Evolutionary conservation across 2,113 vertebrate genomes (phyloP), one percentile per base, ranked within the genome.

Genomic region (Catharus minimus): DNA sequence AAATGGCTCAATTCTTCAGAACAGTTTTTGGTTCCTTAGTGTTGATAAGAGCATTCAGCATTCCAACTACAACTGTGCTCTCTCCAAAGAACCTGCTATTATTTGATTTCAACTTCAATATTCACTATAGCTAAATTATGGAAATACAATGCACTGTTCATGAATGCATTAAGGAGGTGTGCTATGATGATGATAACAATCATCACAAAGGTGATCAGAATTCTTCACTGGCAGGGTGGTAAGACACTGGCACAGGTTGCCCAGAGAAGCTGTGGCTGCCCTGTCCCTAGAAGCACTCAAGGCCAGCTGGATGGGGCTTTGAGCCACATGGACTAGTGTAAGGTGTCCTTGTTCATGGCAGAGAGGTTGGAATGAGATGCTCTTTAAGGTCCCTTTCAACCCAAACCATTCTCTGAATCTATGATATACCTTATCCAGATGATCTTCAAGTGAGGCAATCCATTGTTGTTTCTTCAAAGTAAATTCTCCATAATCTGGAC

Each of bases 361-460:
- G 21, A 20, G 4, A 2, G 8, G 4, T 13, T 64, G 32, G 30
- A 43, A 36, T 6, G 15, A 39, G 17, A 8, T 17, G 10, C 16
- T 58, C 13, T n/a, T 20, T 28, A 58, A 38, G n/a, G 13, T 39
- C 9, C 9, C 19, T 39, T 73, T 72, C 16, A 60, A 66, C 28
- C 13, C 46, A 60, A 74, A 46, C 5, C 13, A 39, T 30, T 39
- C 27, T 10, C 0, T 23, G 10, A 52, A n/a, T 58, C n/a, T 33
- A 12, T 39, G 17, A 43, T 49, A 7, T 97, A 99, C 99, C 98
- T 99, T 98, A 52, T 95, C 96, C 55, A 98, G 60, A 15, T 96
- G 93, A 44, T 92, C 96, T 75, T 99, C 97, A 91, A 98, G 96
- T 7, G 90, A 97, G 12, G 84, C 69, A 49, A 88, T 91, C 91